Percentiles rank a stretch among this genome's conserved stretches.
Conservation (phyloP, 2,888 invertebrate species). For the Ethmia dodecea region DNA sequence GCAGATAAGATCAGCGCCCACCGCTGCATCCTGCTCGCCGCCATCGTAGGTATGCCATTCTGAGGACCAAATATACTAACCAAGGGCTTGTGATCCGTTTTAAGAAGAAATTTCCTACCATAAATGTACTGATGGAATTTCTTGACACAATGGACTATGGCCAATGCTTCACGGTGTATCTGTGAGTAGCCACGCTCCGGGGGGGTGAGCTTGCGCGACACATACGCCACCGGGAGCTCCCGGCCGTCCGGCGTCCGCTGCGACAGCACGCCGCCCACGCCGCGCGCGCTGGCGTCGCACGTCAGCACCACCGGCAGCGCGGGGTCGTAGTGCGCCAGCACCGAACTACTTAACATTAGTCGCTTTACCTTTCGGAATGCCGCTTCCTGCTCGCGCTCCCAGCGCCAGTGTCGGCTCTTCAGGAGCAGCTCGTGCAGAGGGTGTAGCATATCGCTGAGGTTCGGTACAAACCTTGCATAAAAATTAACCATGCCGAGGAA, state of each 20-base stretch:
- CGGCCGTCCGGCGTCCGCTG: not conserved
- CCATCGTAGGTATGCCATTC: constrained; percentile 7
- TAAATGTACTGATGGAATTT: constrained; percentile 14
- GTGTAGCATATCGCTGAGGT: not conserved
- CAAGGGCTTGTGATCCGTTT: constrained; percentile 12
- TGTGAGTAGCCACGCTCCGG: constrained; percentile 6
- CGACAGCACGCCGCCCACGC: constrained; percentile 1
- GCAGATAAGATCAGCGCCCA: no score
- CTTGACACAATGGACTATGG: constrained; percentile 6
- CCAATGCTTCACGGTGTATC: constrained; percentile 10
- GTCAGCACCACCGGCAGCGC: not conserved
- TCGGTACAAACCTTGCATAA: not conserved
- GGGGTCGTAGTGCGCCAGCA: constrained; percentile 7
- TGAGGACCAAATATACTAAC: constrained; percentile 10
- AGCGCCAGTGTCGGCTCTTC: not conserved
- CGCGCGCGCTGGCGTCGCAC: constrained; percentile 7
- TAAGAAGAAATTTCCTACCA: constrained; percentile 2
- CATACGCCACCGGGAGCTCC: constrained; percentile 10
- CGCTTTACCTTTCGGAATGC: not conserved
- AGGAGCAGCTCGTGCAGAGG: not conserved
- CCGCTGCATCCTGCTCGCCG: no score
- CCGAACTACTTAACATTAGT: not conserved
- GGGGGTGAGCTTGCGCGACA: constrained; percentile 6
- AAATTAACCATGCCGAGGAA: constrained; percentile 3
- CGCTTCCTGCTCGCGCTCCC: not conserved